Evolutionary conservation across 2,797 vertebrate genomes (phyloP), one percentile per base, ranked within the genome.

Genomic region (Anolis apletophallus): DNA sequence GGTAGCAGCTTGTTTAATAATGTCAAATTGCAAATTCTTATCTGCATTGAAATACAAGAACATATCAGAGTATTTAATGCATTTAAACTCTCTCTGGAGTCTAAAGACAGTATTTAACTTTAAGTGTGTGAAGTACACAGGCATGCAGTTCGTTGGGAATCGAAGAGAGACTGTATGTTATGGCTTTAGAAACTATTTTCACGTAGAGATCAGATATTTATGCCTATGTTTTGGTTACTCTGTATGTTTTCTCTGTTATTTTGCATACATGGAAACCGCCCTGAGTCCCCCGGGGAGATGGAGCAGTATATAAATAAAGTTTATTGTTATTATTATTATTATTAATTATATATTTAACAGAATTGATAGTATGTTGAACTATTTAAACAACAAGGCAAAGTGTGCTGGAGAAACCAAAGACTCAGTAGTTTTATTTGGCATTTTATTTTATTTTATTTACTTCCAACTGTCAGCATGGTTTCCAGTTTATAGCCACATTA

Each of bases 1-100:
- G 6, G 91, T 91, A 59, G 94, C 95, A 1, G 98, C 97, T 93
- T 98, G 96, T 68, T 97, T 96, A 91, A 99, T 97, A 84, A 98
- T 96, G 88, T 98, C 96, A 88, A 97, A 97, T 91, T 98, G 98
- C 12, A 96, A 95, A 16, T 96, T 90, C 94, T 97, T 98, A 92
- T 98, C 99, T 99, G 96, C 55, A 90, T 4, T 75, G 77, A 93
- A 85, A 68, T 87, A 91, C 86, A 54, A 73, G 50, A 88, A 32
- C 77, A 57, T 0, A 87, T 1, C 61, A 3, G 64, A 83, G 40
- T n/a, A 5, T 55, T 46, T 79, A 69, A 7, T 12, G 2, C 19
- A 77, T 71, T 34, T 77, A 0, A 32, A 7, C 3, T 67, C 2
- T 40, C 11, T 36, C 12, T 29, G 55, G 61, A 34, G 1, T 69